Percentiles rank a stretch among this genome's conserved stretches.
Conservation (phyloP, 2,888 invertebrate genomes). For the Carpatolechia fugitivella region DNA sequence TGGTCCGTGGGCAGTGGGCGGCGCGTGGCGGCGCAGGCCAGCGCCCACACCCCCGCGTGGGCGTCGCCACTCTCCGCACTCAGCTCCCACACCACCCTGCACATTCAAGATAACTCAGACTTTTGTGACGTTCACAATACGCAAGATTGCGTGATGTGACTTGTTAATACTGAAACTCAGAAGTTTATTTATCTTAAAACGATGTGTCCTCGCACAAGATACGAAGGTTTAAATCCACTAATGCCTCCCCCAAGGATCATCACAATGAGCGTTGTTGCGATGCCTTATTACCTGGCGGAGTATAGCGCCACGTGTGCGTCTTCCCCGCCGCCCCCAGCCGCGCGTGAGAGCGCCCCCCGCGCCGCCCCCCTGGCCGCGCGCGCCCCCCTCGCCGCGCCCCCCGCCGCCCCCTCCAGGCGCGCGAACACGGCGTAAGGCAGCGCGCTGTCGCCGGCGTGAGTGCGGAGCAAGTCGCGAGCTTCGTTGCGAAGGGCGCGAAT, state of each 20-base stretch:
- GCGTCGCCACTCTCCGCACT: conserved; percentile 28
- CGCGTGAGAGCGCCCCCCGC: conserved; percentile 30
- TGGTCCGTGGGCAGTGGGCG: conserved; percentile 27
- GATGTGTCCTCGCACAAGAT: no score
- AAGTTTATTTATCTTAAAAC: no score
- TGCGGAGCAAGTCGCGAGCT: conserved; percentile 21
- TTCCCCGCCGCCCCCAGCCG: conserved; percentile 20
- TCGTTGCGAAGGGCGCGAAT: conserved; percentile 29
- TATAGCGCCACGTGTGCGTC: conserved; percentile 32
- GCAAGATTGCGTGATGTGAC: no score
- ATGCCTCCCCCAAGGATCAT: no score
- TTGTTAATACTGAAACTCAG: no score
- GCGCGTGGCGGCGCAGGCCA: conserved; percentile 29
- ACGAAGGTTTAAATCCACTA: no score
- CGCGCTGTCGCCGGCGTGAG: conserved; percentile 20
- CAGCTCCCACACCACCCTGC: conserved; percentile 33
- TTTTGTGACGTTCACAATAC: not conserved
- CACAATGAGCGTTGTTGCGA: no score
- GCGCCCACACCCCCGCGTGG: conserved; percentile 26
- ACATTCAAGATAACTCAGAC: not conserved
- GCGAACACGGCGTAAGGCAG: conserved; percentile 51
- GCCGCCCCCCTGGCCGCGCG: conserved; percentile 26
- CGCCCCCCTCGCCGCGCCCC: conserved; percentile 23
- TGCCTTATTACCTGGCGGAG: conserved; percentile 42
- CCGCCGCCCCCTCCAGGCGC: conserved; percentile 38